phyloP scores from a whole-genome alignment of 2,113 vertebrate species.

The Lepisosteus oculatus region DNA sequence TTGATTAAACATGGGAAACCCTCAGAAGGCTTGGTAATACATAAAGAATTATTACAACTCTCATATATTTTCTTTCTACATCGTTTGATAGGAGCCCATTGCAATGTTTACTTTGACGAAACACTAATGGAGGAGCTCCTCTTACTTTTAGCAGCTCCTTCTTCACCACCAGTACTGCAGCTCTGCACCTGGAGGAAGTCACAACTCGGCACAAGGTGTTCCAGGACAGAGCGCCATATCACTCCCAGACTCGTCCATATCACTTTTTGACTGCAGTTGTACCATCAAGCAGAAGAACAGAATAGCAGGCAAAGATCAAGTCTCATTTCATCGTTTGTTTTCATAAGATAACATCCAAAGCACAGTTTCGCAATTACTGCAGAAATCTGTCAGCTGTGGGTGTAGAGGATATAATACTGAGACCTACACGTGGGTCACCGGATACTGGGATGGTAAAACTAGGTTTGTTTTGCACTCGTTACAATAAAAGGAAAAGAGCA shows the following conservation, averaged over 20 bases:
- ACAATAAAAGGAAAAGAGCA: too few relatives aligned
- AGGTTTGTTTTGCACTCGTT: neutral
- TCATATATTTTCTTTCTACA: too few relatives aligned
- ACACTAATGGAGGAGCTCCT: too few relatives aligned
- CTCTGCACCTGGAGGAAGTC: neutral
- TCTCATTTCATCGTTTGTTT: constrained; percentile 5
- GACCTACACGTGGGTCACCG: neutral
- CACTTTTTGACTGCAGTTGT: constrained; percentile 15
- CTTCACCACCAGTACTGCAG: too few relatives aligned
- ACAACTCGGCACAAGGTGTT: neutral
- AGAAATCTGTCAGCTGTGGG: neutral
- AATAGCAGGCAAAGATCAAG: constrained; percentile 11
- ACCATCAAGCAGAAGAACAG: neutral
- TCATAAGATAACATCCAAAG: constrained; percentile 14
- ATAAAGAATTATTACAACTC: too few relatives aligned
- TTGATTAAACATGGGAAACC: too few relatives aligned
- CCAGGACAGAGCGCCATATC: neutral
- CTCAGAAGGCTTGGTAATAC: too few relatives aligned
- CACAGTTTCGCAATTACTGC: constrained; percentile 6
- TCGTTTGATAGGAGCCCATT: too few relatives aligned
- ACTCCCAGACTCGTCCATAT: constrained; percentile 4
- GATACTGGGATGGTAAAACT: neutral
- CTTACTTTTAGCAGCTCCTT: too few relatives aligned
- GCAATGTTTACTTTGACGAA: too few relatives aligned
- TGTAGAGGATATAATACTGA: neutral